phyloP scores from a whole-genome alignment of 2,113 vertebrate genomes.

The Mesembrinibis cayennensis region DNA sequence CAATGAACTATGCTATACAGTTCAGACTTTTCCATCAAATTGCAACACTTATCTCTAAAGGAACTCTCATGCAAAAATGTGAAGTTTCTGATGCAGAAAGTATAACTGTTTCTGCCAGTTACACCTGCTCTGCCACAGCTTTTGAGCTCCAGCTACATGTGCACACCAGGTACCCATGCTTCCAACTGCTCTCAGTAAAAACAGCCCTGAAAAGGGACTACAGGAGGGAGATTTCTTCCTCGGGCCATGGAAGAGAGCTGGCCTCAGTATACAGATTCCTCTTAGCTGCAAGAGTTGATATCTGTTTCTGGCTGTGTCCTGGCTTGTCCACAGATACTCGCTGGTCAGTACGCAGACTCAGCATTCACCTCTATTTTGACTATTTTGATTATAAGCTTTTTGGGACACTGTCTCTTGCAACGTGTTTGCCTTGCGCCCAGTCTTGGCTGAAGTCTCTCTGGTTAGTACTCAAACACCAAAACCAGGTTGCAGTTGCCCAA shows the following conservation, averaged over 20 bases:
- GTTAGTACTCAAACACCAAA: neutral
- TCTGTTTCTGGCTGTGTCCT: neutral
- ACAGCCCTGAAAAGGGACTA: neutral
- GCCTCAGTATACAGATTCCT: neutral
- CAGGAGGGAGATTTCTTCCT: neutral
- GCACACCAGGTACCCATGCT: neutral
- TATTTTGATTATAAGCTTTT: neutral
- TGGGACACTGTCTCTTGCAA: neutral
- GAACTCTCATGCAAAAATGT: neutral
- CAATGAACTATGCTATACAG: neutral
- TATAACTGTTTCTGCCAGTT: neutral
- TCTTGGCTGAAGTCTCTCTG: neutral
- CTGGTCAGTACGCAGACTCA: accelerated
- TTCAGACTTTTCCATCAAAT: neutral
- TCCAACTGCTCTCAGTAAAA: neutral
- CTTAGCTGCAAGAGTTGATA: neutral
- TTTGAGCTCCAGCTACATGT: neutral
- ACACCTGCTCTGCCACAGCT: neutral
- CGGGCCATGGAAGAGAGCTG: neutral
- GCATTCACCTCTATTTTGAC: neutral
- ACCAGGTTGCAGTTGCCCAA: neutral
- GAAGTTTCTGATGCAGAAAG: neutral
- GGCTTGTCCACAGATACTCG: neutral
- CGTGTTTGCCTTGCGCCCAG: neutral
- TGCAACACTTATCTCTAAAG: accelerated